Conservation (phyloP, 2,797 vertebrate genomes). For the Morelia viridis region DNA sequence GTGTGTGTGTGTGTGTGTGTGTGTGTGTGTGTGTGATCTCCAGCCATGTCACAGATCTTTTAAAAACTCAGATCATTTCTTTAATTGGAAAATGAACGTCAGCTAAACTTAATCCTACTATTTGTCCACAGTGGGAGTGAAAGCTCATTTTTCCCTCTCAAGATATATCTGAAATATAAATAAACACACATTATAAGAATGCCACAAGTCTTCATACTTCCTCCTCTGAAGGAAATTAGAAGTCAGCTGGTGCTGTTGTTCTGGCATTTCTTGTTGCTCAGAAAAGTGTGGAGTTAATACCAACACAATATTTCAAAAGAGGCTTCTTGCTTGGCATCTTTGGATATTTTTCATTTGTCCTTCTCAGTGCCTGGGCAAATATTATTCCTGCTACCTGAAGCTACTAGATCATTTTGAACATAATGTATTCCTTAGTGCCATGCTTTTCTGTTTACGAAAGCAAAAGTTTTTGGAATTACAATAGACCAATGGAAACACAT, state of each 20-base stretch:
- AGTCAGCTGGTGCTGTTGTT: background rate
- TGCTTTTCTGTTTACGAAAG: conserved; percentile 60
- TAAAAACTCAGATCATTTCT: background rate
- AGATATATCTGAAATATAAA: background rate
- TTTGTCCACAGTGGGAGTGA: background rate
- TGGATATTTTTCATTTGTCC: conserved; percentile 76
- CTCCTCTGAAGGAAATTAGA: conserved; percentile 55
- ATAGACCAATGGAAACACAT: conserved; percentile 66
- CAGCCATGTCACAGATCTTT: background rate
- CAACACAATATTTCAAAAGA: conserved; percentile 68
- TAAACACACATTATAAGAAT: background rate
- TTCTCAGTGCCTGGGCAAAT: conserved; percentile 69
- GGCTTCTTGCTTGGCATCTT: conserved; percentile 76
- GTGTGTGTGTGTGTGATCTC: background rate
- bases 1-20: too few relatives aligned
- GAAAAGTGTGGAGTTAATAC: background rate
- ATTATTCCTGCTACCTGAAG: conserved; percentile 72
- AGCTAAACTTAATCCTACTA: background rate
- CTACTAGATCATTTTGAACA: conserved; percentile 71
- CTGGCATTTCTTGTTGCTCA: background rate
- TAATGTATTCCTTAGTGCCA: conserved; percentile 65
- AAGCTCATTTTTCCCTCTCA: background rate
- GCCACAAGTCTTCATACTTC: background rate
- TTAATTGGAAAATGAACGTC: background rate
- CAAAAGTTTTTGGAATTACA: conserved; percentile 65